Evolutionary conservation across 2,797 vertebrate species (phyloP).

Genomic region (Luscinia megarhynchos): DNA sequence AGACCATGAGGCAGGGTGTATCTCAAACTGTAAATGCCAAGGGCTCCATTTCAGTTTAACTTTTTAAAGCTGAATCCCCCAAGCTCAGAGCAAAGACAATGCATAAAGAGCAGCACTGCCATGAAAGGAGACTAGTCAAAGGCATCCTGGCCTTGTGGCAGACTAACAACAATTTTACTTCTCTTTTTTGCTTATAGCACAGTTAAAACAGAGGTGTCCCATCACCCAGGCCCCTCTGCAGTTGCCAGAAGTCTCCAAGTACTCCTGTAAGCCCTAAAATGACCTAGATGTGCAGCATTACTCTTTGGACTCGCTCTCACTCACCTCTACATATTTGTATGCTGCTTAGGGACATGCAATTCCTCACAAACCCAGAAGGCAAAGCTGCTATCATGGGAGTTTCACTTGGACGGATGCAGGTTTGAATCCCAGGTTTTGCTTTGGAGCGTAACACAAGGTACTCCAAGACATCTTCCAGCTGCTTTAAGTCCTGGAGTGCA

Average conservation of each 20-base stretch:
- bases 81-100: neutral
- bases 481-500: neutral
- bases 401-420: constrained; percentile 40
- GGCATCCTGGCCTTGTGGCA: neutral
- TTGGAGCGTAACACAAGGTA: neutral
- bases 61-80: neutral
- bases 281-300: neutral
- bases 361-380: neutral
- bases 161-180: neutral
- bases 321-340: neutral
- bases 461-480: neutral
- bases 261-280: neutral
- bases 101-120: neutral
- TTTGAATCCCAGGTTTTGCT: constrained; percentile 27
- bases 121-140: neutral
- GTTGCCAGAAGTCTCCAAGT: neutral
- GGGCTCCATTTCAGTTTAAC: neutral
- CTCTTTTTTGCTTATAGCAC: neutral
- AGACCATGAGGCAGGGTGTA: neutral
- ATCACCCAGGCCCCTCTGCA: neutral
- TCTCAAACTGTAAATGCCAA: neutral
- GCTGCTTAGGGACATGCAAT: neutral
- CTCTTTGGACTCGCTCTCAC: neutral
- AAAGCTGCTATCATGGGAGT: neutral
- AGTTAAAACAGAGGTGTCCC: neutral